Percentiles rank a stretch among this genome's conserved stretches.
Conservation (phyloP, 2,113 vertebrate genomes). For the Platysteira castanea region DNA sequence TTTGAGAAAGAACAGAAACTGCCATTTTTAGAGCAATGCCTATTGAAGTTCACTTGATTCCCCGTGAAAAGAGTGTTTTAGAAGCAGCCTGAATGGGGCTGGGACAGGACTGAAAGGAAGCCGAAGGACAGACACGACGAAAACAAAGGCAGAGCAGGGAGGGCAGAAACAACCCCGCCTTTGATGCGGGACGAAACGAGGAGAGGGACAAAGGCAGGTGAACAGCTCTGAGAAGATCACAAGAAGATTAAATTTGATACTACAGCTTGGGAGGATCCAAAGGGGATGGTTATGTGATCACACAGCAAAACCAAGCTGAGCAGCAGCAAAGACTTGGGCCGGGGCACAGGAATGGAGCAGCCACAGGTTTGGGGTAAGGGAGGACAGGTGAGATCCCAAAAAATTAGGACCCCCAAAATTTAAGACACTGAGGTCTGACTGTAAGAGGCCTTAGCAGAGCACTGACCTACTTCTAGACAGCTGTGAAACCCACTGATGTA, state of each 20-base stretch:
- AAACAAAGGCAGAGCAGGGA: not conserved
- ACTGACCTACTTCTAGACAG: not conserved
- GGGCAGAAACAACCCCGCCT: not conserved
- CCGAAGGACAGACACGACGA: not conserved
- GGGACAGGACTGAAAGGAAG: not conserved
- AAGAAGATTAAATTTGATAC: not conserved
- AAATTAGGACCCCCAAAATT: not conserved
- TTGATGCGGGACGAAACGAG: not conserved
- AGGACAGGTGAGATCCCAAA: not conserved
- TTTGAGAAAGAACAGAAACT: not conserved
- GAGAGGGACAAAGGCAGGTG: not conserved
- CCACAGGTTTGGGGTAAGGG: not conserved
- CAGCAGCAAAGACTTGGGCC: not conserved
- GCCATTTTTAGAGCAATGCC: not conserved
- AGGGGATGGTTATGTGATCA: not conserved
- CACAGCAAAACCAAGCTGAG: not conserved
- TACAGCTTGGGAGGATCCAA: not conserved
- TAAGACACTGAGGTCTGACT: not conserved
- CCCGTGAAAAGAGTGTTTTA: not conserved
- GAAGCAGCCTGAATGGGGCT: not conserved
- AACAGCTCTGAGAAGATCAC: not conserved
- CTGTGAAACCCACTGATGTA: too few species aligned
- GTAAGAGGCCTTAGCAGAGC: not conserved
- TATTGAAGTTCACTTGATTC: not conserved
- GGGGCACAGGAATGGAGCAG: not conserved